Conservation (phyloP, 2,888 invertebrate genomes). For the Cryptosula pallasiana region DNA sequence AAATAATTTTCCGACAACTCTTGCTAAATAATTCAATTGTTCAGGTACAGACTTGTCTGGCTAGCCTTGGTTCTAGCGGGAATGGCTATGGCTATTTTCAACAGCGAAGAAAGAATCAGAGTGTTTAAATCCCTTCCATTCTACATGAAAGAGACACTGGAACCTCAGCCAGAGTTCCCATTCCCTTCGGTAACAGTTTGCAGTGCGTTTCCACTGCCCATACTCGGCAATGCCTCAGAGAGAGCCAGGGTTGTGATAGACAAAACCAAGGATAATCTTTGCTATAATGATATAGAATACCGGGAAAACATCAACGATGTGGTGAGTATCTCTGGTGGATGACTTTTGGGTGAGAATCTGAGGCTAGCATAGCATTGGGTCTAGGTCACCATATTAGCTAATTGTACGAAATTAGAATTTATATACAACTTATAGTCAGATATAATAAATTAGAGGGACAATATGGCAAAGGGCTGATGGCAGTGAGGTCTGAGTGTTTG, state of each 20-base stretch:
- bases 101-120: background rate
- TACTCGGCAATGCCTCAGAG: background rate
- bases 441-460: no score
- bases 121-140: background rate
- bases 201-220: slow-evolving; percentile 4
- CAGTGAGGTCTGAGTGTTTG: no score
- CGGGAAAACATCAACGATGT: background rate
- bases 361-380: background rate
- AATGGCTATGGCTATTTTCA: background rate
- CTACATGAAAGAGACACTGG: slow-evolving; percentile 7
- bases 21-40: no score
- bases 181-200: slow-evolving; percentile 11
- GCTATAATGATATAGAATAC: background rate
- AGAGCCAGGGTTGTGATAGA: background rate
- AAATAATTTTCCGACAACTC: no score
- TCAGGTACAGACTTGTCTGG: slow-evolving; percentile 14
- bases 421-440: no score
- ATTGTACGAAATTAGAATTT: no score
- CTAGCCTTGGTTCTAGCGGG: background rate
- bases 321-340: background rate
- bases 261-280: background rate
- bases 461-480: no score
- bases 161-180: background rate
- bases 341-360: no score
- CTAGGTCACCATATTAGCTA: background rate